A percentile compares a stretch with the other conserved stretches of the same genome.
These are phyloP conservation scores for Drosophila tanythrix DNA, from an alignment of 2,888 invertebrate genomes.

Conservation along the genomic window DNA sequence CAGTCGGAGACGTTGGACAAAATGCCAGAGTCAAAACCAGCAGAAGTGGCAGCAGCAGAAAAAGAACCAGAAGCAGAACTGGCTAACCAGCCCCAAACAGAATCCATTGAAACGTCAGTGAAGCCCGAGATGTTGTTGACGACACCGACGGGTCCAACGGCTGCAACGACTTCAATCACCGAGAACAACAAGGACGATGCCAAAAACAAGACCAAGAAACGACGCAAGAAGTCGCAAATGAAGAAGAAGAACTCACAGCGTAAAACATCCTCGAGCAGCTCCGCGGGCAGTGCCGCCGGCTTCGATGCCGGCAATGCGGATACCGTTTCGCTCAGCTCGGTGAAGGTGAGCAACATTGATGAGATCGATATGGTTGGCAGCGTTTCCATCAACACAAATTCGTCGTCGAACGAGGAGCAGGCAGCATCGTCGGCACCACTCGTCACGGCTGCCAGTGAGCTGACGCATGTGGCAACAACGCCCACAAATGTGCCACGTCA, in stretches of 20 bases:
- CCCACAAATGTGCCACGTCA: slow-evolving; percentile 70
- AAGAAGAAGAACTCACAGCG: slow-evolving; percentile 92
- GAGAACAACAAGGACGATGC: slow-evolving; percentile 85
- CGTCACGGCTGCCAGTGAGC: slow-evolving; percentile 66
- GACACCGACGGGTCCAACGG: neutral
- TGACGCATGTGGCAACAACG: slow-evolving; percentile 83
- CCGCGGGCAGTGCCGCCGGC: slow-evolving; percentile 79
- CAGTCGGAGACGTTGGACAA: slow-evolving; percentile 47
- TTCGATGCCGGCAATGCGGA: slow-evolving; percentile 53
- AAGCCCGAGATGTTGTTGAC: slow-evolving; percentile 11
- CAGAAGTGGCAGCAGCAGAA: slow-evolving; percentile 4
- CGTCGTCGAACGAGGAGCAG: slow-evolving; percentile 81
- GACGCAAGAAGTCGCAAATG: slow-evolving; percentile 91
- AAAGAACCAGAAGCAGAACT: slow-evolving; percentile 24
- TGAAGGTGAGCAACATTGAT: slow-evolving; percentile 67
- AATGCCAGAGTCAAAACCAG: slow-evolving; percentile 33
- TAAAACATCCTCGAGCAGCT: slow-evolving; percentile 87
- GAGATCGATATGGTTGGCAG: slow-evolving; percentile 80
- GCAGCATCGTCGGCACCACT: slow-evolving; percentile 61
- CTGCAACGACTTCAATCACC: slow-evolving; percentile 26
- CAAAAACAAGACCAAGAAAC: slow-evolving; percentile 90
- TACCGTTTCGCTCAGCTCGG: slow-evolving; percentile 38
- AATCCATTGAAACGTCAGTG: neutral
- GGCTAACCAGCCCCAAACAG: slow-evolving; percentile 1
- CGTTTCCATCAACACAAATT: slow-evolving; percentile 81